These are phyloP conservation scores for Marasmarcha lunaedactyla DNA, from an alignment of 2,888 invertebrate genomes.

Conservation along the genomic window DNA sequence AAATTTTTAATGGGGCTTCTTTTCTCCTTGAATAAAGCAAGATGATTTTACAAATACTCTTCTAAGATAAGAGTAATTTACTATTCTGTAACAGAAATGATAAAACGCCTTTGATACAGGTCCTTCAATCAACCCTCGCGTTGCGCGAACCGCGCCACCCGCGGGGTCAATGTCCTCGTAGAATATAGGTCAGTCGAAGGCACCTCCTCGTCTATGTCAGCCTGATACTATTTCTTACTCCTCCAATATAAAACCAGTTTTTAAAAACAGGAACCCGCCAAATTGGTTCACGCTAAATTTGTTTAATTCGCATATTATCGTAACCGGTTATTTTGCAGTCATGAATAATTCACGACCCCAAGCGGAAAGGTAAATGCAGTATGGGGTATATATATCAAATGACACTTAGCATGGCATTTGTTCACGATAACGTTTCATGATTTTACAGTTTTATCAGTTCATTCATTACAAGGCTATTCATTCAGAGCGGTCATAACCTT, in stretches of 20 bases:
- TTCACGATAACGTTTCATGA: too few relatives aligned
- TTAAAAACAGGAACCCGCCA: neutral
- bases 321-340: conserved; percentile 36
- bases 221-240: conserved; percentile 17
- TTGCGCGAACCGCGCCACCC: conserved; percentile 16
- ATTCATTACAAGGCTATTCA: too few relatives aligned
- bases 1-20: too few relatives aligned
- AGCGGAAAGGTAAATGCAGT: conserved; percentile 26
- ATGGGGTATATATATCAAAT: neutral
- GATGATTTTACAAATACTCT: too few relatives aligned
- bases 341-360: conserved; percentile 33
- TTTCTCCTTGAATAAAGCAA: too few relatives aligned
- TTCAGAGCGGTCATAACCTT: conserved; percentile 28
- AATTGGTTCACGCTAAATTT: neutral
- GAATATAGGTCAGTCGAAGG: conserved; percentile 63
- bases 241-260: conserved; percentile 6
- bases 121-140: conserved; percentile 1
- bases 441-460: too few relatives aligned
- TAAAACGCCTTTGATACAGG: neutral
- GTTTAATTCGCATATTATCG: conserved; percentile 12
- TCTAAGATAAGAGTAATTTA: too few relatives aligned
- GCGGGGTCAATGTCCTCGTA: conserved; percentile 53
- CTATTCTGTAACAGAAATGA: too few relatives aligned
- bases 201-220: conserved; percentile 58
- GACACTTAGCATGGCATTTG: neutral